Conservation (phyloP, 2,113 vertebrate species). For the Megaceryle maxima region DNA sequence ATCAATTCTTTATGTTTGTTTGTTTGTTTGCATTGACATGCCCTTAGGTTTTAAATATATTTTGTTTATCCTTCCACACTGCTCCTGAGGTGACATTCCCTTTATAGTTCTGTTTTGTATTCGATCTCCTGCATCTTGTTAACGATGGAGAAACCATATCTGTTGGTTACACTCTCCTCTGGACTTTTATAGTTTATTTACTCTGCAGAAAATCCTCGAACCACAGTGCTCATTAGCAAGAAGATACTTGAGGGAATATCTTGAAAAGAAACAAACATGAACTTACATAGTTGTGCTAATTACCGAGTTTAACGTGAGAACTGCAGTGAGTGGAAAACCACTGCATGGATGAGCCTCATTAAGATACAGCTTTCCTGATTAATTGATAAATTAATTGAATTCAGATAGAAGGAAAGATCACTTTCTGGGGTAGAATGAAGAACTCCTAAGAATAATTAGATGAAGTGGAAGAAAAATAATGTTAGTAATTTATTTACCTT, state of each 20-base stretch:
- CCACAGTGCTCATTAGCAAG: not conserved
- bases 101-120: not conserved
- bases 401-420: not conserved
- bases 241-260: not conserved
- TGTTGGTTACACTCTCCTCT: not conserved
- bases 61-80: not conserved
- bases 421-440: not conserved
- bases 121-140: not conserved
- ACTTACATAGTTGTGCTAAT: not conserved
- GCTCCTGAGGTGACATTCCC: not conserved
- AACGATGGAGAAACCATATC: not conserved
- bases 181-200: not conserved
- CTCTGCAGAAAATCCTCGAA: not conserved
- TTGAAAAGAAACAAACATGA: not conserved
- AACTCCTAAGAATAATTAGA: not conserved
- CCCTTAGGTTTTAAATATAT: not conserved
- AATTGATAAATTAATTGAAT: conserved; percentile 30
- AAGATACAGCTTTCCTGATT: not conserved
- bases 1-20: not conserved
- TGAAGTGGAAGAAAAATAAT: not conserved
- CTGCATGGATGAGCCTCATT: not conserved
- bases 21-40: not conserved
- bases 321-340: not conserved
- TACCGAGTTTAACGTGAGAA: not conserved
- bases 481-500: not conserved